Evolutionary conservation across 2,888 invertebrate genomes (phyloP).

Genomic region (Apamea sordens): DNA sequence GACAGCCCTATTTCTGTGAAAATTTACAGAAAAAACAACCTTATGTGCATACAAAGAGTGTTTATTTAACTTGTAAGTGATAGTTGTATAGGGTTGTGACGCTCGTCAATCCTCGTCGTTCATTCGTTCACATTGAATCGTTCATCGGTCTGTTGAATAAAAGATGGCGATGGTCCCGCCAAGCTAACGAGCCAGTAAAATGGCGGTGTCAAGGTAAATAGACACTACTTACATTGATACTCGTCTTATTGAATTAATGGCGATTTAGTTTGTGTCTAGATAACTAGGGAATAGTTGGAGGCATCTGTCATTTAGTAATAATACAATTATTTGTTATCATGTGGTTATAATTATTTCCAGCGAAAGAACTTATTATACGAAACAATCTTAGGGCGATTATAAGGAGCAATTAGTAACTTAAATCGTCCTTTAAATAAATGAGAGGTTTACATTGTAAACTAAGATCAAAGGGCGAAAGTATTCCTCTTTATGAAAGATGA

Average conservation of each 20-base stretch:
- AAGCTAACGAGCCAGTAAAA: slow-evolving; percentile 78
- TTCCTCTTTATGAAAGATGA: neutral
- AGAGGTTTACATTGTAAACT: neutral
- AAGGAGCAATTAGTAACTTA: neutral
- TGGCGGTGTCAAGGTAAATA: slow-evolving; percentile 76
- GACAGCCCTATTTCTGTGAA: slow-evolving; percentile 26
- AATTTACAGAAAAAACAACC: slow-evolving; percentile 55
- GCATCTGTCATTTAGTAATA: neutral
- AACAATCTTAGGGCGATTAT: neutral
- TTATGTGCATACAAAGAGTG: slow-evolving; percentile 51
- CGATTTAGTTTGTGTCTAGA: slow-evolving; percentile 40
- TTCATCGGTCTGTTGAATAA: slow-evolving; percentile 82
- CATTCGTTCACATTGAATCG: slow-evolving; percentile 78
- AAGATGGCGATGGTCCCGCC: slow-evolving; percentile 75
- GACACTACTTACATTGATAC: slow-evolving; percentile 69
- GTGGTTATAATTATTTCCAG: neutral
- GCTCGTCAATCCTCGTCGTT: slow-evolving; percentile 71
- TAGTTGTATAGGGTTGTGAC: slow-evolving; percentile 59
- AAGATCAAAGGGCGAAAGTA: neutral
- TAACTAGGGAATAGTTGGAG: slow-evolving; percentile 23
- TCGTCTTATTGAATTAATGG: slow-evolving; percentile 57
- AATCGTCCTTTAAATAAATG: neutral
- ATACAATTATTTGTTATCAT: neutral
- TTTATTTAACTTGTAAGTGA: slow-evolving; percentile 48
- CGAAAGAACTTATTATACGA: neutral